Conservation (phyloP, 2,797 vertebrate genomes). For the Pangasius djambal region DNA sequence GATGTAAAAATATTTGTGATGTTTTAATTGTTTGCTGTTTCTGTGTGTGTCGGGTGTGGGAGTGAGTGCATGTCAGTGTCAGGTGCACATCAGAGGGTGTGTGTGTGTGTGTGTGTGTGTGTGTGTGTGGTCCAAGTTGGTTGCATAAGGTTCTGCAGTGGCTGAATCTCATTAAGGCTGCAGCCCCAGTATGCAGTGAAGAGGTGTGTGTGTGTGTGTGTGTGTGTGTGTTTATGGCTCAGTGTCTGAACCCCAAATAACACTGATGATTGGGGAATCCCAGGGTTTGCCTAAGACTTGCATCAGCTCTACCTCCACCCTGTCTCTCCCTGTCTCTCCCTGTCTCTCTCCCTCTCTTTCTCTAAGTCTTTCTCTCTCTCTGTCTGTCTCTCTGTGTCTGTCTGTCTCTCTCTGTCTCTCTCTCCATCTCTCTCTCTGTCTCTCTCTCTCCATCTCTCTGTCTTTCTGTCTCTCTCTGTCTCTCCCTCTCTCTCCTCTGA, state of each 20-base stretch:
- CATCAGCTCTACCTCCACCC: conserved; percentile 36
- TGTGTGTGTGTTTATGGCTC: conserved; percentile 21
- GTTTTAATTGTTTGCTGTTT: conserved; percentile 10
- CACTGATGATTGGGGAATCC: conserved; percentile 52
- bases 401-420: not conserved
- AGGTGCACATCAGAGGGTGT: not conserved
- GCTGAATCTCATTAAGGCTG: conserved; percentile 59
- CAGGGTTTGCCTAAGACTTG: conserved; percentile 51
- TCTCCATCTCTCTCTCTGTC: not conserved
- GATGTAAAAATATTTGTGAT: conserved; percentile 14
- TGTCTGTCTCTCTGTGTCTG: not conserved
- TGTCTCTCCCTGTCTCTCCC: not conserved
- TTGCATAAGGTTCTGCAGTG: conserved; percentile 60
- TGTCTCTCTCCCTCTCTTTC: not conserved
- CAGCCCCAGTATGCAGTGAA: conserved; percentile 31
- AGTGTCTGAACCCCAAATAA: conserved; percentile 18
- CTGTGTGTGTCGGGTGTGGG: not conserved
- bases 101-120: conserved; percentile 3
- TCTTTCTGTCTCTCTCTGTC: not conserved
- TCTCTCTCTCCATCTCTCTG: not conserved
- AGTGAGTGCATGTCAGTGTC: not conserved
- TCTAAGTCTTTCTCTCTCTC: not conserved
- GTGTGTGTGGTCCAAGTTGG: conserved; percentile 35
- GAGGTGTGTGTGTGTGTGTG: conserved; percentile 44
- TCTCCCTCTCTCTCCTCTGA: conserved; percentile 20